phyloP scores from a whole-genome alignment of 2,797 vertebrate species.

The Pachyuromys duprasi region DNA sequence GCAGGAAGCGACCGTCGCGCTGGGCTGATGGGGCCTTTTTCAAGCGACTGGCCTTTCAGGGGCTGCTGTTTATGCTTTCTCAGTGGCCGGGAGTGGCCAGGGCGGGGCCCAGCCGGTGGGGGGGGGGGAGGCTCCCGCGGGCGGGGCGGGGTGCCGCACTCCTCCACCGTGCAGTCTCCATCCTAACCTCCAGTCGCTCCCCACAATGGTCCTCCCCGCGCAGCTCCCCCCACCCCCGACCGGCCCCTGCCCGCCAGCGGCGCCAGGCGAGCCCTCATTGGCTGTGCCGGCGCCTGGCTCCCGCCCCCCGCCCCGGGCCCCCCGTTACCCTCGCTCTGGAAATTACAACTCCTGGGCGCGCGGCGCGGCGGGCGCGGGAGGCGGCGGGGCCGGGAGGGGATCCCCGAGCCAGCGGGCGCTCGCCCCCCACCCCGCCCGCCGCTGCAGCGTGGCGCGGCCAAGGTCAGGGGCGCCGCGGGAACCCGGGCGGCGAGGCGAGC shows the following conservation, averaged over 20 bases:
- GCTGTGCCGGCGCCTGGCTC: slow-evolving; percentile 76
- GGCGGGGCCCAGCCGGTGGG: neutral
- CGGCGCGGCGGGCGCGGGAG: slow-evolving; percentile 29
- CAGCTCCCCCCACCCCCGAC: slow-evolving; percentile 81
- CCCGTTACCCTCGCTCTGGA: slow-evolving; percentile 72
- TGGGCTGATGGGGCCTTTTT: neutral
- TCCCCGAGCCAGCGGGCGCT: slow-evolving; percentile 66
- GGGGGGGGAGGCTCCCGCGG: slow-evolving; percentile 29
- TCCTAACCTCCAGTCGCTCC: slow-evolving; percentile 70
- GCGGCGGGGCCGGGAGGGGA: slow-evolving; percentile 58
- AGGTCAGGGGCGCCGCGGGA: slow-evolving; percentile 80
- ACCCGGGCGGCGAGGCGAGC: neutral
- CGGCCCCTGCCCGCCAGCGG: slow-evolving; percentile 71
- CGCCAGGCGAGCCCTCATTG: slow-evolving; percentile 79
- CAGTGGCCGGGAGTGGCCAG: neutral
- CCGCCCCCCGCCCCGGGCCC: slow-evolving; percentile 46
- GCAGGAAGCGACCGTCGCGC: neutral
- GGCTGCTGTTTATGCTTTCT: neutral
- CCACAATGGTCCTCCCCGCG: slow-evolving; percentile 42
- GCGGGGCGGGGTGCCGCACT: slow-evolving; percentile 37
- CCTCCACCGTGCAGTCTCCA: slow-evolving; percentile 14
- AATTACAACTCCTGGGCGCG: slow-evolving; percentile 72
- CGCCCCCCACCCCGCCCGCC: slow-evolving; percentile 42
- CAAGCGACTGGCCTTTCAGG: slow-evolving; percentile 40
- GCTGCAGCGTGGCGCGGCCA: slow-evolving; percentile 57